These are phyloP conservation scores for Tethya wilhelma DNA, from an alignment of 37 sponge, comb jelly and placozoan genomes.

Conservation along the genomic window DNA sequence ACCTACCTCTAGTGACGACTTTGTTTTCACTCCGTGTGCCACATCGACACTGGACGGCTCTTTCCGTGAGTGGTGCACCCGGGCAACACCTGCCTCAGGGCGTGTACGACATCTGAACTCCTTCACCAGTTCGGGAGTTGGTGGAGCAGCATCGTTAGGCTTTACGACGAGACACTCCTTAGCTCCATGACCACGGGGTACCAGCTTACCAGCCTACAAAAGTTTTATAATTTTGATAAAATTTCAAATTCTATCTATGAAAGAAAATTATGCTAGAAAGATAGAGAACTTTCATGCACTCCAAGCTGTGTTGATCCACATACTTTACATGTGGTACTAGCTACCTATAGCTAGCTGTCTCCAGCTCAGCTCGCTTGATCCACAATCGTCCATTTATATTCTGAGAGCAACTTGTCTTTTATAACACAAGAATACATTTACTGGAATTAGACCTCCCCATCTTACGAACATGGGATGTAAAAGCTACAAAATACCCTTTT, in stretches of 20 bases:
- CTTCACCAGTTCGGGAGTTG: constrained; percentile 26
- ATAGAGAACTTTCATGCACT: no score
- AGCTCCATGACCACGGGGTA: constrained; percentile 44
- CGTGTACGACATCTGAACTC: constrained; percentile 60
- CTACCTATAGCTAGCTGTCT: not conserved
- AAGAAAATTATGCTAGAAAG: not conserved
- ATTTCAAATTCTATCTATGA: no score
- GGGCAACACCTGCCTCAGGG: constrained; percentile 71
- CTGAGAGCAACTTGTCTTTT: no score
- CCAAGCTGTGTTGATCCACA: no score
- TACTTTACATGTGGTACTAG: no score
- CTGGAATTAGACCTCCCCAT: no score
- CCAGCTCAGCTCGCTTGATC: no score
- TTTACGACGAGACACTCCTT: constrained; percentile 56
- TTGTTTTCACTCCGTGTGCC: constrained; percentile 76
- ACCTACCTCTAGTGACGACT: constrained; percentile 67
- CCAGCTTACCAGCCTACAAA: constrained; percentile 78
- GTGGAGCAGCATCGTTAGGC: constrained; percentile 10
- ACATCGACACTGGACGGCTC: constrained; percentile 43
- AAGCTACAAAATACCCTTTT: no score
- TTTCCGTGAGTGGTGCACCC: constrained; percentile 54
- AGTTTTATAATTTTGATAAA: not conserved
- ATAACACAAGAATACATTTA: no score
- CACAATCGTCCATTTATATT: no score
- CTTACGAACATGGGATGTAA: no score